Percentiles rank a stretch among this genome's conserved stretches.
These are phyloP conservation scores for Pomatostomus ruficeps DNA, from an alignment of 2,113 vertebrate species.

Conservation along the genomic window DNA sequence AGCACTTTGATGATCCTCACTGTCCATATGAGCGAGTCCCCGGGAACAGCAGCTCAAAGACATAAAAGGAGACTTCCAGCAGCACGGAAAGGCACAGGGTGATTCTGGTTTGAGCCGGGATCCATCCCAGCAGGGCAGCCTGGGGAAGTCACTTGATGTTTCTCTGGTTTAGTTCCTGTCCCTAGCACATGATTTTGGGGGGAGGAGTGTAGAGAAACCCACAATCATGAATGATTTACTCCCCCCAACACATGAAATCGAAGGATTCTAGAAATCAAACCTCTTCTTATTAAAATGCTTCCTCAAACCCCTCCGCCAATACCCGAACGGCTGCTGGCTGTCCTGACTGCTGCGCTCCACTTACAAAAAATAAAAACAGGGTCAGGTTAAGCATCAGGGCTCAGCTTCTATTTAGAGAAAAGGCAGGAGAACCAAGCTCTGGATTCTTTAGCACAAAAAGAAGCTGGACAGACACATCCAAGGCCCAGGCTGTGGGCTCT, in stretches of 20 bases:
- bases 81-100: neutral
- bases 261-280: neutral
- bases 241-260: neutral
- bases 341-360: neutral
- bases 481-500: neutral
- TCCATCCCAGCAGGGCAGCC: neutral
- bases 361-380: neutral
- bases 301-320: neutral
- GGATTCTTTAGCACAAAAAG: neutral
- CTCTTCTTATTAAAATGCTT: neutral
- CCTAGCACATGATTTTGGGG: neutral
- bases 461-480: neutral
- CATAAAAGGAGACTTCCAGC: neutral
- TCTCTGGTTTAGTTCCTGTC: neutral
- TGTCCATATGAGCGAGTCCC: neutral
- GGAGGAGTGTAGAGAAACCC: neutral
- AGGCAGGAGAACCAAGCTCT: neutral
- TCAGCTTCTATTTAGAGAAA: conserved; percentile 15
- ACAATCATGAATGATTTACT: neutral
- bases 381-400: neutral
- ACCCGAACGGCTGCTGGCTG: neutral
- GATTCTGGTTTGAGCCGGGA: neutral
- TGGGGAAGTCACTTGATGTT: neutral
- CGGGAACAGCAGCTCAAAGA: neutral
- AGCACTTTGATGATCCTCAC: neutral